Conservation (phyloP, 35 echinoderm and acorn worm species). For the Antedon bifida region DNA sequence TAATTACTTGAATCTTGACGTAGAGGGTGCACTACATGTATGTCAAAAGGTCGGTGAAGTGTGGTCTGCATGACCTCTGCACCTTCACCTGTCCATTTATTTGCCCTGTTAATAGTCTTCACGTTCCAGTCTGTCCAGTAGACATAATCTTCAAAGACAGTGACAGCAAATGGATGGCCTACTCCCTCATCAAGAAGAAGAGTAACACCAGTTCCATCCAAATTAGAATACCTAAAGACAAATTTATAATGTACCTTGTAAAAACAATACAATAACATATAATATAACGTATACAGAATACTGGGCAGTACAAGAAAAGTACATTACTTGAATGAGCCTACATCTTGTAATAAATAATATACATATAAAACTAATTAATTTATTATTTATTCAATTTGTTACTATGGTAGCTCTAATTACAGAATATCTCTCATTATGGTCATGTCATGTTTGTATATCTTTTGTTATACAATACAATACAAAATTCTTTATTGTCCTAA, state of each 20-base stretch:
- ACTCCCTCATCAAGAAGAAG: slow-evolving; percentile 23
- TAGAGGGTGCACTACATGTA: slow-evolving; percentile 25
- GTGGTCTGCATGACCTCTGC: background rate
- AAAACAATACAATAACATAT: no score
- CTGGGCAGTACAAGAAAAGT: no score
- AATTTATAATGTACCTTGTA: background rate
- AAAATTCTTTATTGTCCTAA: no score
- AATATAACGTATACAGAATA: no score
- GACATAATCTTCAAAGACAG: slow-evolving; percentile 47
- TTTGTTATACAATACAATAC: no score
- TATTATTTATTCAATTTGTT: no score
- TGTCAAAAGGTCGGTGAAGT: slow-evolving; percentile 37
- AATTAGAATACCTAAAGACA: slow-evolving; percentile 31
- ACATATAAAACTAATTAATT: no score
- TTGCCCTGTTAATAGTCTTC: slow-evolving; percentile 36
- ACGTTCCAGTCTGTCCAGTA: slow-evolving; percentile 80
- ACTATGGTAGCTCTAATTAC: no score
- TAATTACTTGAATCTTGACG: slow-evolving; percentile 15
- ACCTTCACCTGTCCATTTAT: slow-evolving; percentile 29
- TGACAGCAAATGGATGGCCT: slow-evolving; percentile 66
- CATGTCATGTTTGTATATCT: no score
- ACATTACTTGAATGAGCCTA: no score
- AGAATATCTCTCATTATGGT: no score
- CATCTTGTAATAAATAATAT: no score
- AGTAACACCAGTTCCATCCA: slow-evolving; percentile 32